Percentiles rank a stretch among this genome's conserved stretches.
These are phyloP conservation scores for Drosophila triauraria DNA, from an alignment of 1,140 invertebrate genomes.

Conservation along the genomic window DNA sequence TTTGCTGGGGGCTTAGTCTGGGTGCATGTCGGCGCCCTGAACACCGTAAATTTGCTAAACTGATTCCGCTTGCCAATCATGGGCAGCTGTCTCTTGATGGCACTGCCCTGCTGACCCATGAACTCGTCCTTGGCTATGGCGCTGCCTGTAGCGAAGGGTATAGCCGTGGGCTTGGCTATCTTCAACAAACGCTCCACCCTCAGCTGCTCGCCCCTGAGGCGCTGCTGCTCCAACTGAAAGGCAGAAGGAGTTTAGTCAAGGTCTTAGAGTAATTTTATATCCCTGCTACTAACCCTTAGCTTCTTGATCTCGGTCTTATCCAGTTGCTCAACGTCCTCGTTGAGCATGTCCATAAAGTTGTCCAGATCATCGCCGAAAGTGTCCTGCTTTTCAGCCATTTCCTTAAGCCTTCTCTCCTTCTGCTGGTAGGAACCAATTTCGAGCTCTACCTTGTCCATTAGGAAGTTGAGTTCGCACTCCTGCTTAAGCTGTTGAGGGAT, in stretches of 20 bases:
- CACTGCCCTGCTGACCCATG: neutral
- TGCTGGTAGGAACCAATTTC: constrained; percentile 86
- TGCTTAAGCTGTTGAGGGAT: constrained; percentile 88
- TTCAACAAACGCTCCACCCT: constrained; percentile 90
- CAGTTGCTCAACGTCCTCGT: constrained; percentile 68
- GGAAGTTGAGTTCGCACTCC: constrained; percentile 87
- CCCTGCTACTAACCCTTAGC: constrained; percentile 84
- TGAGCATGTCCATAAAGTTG: constrained; percentile 90
- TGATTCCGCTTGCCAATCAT: constrained; percentile 84
- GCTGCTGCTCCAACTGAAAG: constrained; percentile 87
- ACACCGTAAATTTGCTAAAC: constrained; percentile 80
- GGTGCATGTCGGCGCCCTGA: constrained; percentile 38
- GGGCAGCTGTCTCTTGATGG: constrained; percentile 65
- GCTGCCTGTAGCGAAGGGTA: constrained; percentile 22
- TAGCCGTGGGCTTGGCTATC: constrained; percentile 89
- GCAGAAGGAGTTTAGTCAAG: neutral
- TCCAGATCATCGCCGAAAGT: constrained; percentile 87
- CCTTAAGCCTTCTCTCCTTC: constrained; percentile 75
- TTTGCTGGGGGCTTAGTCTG: constrained; percentile 36
- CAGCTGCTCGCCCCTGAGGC: constrained; percentile 89
- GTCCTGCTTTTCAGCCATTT: constrained; percentile 85
- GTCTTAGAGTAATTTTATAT: neutral
- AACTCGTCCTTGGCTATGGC: neutral
- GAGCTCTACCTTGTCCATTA: constrained; percentile 88
- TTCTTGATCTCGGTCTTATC: constrained; percentile 86